Evolutionary conservation across 2,113 vertebrate genomes (phyloP).

Genomic region (Dascyllus trimaculatus): DNA sequence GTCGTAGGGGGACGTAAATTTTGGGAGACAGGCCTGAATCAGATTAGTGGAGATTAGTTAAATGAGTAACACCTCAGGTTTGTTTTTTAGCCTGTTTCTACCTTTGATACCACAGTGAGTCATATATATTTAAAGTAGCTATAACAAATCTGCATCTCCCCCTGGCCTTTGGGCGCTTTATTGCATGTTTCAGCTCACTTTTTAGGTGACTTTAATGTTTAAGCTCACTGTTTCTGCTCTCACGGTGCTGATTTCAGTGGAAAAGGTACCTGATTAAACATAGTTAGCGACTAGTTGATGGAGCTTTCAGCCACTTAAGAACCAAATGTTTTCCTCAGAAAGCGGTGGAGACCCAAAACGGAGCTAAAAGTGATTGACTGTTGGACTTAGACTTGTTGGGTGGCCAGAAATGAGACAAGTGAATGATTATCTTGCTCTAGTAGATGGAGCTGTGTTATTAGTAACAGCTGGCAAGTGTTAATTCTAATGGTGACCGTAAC

Average conservation of each 20-base stretch:
- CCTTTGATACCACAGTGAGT: neutral
- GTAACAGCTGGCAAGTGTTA: neutral
- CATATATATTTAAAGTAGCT: neutral
- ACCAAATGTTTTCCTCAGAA: neutral
- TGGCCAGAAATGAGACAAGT: no score
- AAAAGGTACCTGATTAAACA: neutral
- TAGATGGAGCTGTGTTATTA: neutral
- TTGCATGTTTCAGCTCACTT: neutral
- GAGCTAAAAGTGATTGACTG: neutral
- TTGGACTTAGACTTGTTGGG: no score
- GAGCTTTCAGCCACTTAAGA: neutral
- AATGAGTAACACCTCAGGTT: neutral
- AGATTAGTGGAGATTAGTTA: neutral
- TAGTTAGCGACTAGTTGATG: rapidly evolving
- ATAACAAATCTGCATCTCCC: neutral
- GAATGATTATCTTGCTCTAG: neutral
- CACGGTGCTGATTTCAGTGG: no score
- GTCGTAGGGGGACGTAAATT: no score
- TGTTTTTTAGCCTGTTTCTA: neutral
- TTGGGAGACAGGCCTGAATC: neutral
- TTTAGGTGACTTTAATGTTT: neutral
- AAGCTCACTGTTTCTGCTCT: neutral
- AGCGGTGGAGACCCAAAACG: neutral
- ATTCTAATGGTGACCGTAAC: neutral
- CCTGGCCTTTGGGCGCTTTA: neutral